Evolutionary conservation across 2,797 vertebrate species (phyloP), one percentile per base, ranked within the genome.

Genomic region (Poeciliopsis infans): DNA sequence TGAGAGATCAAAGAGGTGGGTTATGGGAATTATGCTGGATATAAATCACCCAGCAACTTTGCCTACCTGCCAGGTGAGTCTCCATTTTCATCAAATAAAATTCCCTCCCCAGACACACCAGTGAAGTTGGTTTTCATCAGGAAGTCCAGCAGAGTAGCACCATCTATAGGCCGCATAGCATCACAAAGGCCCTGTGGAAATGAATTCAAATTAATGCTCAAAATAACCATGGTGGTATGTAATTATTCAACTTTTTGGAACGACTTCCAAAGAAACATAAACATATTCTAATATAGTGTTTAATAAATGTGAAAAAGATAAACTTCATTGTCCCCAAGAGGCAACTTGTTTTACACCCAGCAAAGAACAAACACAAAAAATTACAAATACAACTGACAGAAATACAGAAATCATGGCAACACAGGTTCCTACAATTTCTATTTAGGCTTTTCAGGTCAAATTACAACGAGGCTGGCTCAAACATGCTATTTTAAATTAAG

Each of bases 41-140:
- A n/a, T 33, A 51, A 23, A 33, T 12, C 68, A 70, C 11, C 59
- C 11, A 71, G 76, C 41, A 75, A 23, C 20, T 71, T 49, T 41
- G 2, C n/a, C 13, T 97, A 98, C 98, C 98, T 98, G 95, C 98
- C 98, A 45, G 97, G 98, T 0, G 98, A 99, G 89, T 99, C 98
- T 57, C 98, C 98, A 0, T 99, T 99, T 88, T 96, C 97, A 85
- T 99, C 98, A 72, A 99, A 99, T 76, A 97, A 89, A 92, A 99
- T 99, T 85, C 95, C 97, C 82, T 99, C 98, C 64, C 97, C 97
- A 4, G 97, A 97, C 81, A 99, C 98, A 0, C 98, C 98, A 0
- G 97, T 99, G 84, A 99, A 99, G 86, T 99, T 99, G 15, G 98
- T 97, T 94, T 97, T 99, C 98, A 99, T 99, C 41, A 99, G 94